Evolutionary conservation across 2,797 vertebrate genomes (phyloP).

Genomic region (Danio tinwini): DNA sequence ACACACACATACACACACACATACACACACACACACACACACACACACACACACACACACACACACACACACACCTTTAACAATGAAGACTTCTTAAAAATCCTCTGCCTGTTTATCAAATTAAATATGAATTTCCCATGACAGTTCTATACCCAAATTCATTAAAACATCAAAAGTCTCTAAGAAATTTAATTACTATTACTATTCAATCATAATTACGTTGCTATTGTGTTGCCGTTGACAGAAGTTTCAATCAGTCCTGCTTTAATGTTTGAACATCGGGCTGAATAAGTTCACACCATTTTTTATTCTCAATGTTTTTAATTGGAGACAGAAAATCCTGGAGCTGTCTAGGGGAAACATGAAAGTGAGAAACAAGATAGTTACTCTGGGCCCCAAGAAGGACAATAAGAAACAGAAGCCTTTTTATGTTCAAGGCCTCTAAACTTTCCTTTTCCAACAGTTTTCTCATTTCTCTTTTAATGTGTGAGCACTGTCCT

Average conservation of each 20-base stretch:
- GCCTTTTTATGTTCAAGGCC: conserved; percentile 36
- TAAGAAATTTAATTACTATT: conserved; percentile 43
- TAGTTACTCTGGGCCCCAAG: conserved; percentile 20
- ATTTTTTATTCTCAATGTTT: conserved; percentile 46
- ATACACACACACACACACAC: not conserved
- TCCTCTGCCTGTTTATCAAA: conserved; percentile 39
- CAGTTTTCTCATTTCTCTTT: conserved; percentile 1
- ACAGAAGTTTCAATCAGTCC: conserved; percentile 40
- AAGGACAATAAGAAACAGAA: conserved; percentile 41
- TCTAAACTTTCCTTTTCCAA: conserved; percentile 24
- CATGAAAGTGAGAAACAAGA: conserved; percentile 49
- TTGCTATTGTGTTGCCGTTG: conserved; percentile 44
- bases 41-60: not conserved
- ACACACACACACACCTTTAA: not conserved
- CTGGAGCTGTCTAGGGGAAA: conserved; percentile 42
- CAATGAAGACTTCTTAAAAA: conserved; percentile 21
- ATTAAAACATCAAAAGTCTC: conserved; percentile 57
- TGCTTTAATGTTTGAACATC: conserved; percentile 43
- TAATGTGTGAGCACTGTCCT: not conserved
- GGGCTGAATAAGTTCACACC: conserved; percentile 22
- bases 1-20: not conserved
- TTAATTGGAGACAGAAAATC: conserved; percentile 55
- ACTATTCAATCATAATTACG: conserved; percentile 52
- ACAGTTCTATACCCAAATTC: conserved; percentile 46
- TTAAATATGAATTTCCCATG: conserved; percentile 29